A percentile compares a stretch with the other conserved stretches of the same genome.
Evolutionary conservation across 2,113 vertebrate genomes (phyloP).

Genomic region (Perca schrenkii): DNA sequence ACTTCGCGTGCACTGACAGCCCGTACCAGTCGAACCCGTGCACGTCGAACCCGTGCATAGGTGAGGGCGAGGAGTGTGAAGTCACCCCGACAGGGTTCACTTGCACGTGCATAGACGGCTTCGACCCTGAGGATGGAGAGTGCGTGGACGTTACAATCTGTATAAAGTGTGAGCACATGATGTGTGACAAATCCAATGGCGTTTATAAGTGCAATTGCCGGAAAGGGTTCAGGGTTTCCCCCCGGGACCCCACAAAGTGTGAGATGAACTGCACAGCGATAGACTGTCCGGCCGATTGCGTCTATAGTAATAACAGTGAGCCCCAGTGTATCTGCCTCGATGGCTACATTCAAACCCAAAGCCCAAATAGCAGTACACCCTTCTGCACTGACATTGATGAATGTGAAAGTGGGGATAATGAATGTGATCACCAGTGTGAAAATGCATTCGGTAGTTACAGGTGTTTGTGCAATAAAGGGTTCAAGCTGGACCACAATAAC

Average conservation of each 20-base stretch:
- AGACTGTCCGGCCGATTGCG: constrained; percentile 26
- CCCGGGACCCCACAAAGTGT: constrained; percentile 47
- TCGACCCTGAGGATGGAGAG: background rate
- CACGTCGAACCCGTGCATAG: constrained; percentile 6
- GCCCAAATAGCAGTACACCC: accelerated
- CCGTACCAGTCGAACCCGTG: constrained; percentile 32
- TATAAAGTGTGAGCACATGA: constrained; percentile 37
- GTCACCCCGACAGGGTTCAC: background rate
- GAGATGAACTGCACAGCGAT: constrained; percentile 19
- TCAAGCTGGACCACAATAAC: accelerated
- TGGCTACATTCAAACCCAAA: constrained; percentile 43
- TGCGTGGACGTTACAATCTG: constrained; percentile 57
- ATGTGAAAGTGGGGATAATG: accelerated
- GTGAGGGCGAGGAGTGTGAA: constrained; percentile 30
- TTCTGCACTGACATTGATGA: constrained; percentile 66
- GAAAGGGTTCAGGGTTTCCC: constrained; percentile 36
- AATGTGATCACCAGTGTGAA: constrained; percentile 55
- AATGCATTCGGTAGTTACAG: constrained; percentile 29
- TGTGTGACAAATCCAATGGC: constrained; percentile 1
- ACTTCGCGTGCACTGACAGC: constrained; percentile 41
- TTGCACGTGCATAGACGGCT: constrained; percentile 54
- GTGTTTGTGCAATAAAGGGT: constrained; percentile 54
- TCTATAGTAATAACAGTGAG: accelerated
- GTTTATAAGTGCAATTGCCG: constrained; percentile 29
- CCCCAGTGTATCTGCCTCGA: constrained; percentile 49